Percentiles rank a stretch among this genome's conserved stretches.
These are phyloP conservation scores for Australoheros scitulus DNA, from an alignment of 2,113 vertebrate species.

Conservation along the genomic window DNA sequence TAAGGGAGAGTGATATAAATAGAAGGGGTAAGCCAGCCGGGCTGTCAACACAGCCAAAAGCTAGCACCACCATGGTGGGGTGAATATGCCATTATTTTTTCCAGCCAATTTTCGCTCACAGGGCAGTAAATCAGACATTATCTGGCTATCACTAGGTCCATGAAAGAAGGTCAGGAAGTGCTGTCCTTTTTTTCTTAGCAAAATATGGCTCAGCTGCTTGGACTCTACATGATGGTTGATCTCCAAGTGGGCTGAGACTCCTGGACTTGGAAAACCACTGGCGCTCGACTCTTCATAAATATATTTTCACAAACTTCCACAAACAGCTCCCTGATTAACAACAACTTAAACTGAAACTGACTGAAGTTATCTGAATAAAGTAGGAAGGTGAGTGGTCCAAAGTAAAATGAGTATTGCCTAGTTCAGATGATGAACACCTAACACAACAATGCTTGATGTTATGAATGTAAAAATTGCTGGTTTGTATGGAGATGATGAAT, in stretches of 20 bases:
- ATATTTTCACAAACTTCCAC: not conserved
- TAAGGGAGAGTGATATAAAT: rapidly evolving
- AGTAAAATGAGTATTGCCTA: not conserved
- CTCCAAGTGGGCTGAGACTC: not conserved
- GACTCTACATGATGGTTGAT: not conserved
- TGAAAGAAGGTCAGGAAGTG: too few species aligned
- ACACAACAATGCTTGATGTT: too few species aligned
- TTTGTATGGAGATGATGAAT: not conserved
- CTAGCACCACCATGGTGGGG: not conserved
- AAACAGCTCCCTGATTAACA: not conserved
- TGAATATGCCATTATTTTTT: not conserved
- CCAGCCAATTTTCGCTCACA: not conserved
- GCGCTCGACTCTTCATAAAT: rapidly evolving
- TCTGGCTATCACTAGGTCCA: too few species aligned
- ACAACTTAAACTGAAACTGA: not conserved
- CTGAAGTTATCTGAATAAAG: too few species aligned
- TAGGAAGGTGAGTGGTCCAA: rapidly evolving
- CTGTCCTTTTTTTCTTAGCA: too few species aligned
- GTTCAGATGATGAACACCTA: not conserved
- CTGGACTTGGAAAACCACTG: not conserved
- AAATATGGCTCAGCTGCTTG: too few species aligned
- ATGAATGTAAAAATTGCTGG: not conserved
- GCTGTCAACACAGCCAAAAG: not conserved
- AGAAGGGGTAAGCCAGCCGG: not conserved
- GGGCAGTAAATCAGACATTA: not conserved